phyloP scores from a whole-genome alignment of 92 coral and sea anemone species.

The Blastomussa wellsi region DNA sequence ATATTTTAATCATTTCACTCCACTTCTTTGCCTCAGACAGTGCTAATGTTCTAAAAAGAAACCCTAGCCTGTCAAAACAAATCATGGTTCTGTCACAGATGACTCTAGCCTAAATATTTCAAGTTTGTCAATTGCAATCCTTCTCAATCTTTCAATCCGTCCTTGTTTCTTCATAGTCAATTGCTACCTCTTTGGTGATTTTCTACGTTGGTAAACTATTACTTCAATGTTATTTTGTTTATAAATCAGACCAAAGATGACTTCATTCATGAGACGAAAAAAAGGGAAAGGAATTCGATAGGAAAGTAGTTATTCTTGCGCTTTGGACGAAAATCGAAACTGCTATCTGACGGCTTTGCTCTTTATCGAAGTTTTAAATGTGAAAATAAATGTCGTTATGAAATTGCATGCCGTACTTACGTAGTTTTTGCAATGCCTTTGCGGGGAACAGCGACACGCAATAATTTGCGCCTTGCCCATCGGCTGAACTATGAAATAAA shows the following conservation, averaged over 20 bases:
- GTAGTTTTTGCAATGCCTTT: neutral
- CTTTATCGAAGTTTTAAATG: neutral
- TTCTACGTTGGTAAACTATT: too few species aligned
- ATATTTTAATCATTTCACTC: neutral
- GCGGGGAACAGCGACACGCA: neutral
- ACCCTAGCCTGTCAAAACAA: neutral
- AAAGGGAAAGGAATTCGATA: neutral
- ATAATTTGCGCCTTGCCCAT: neutral
- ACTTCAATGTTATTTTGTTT: too few species aligned
- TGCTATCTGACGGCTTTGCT: too few species aligned
- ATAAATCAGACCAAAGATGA: too few species aligned
- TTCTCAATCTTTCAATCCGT: too few species aligned
- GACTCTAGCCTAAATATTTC: too few species aligned
- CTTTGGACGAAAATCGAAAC: neutral
- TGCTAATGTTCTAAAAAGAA: neutral
- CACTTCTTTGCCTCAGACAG: neutral
- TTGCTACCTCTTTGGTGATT: too few species aligned
- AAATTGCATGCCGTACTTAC: neutral
- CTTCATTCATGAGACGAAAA: too few species aligned
- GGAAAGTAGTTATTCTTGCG: neutral
- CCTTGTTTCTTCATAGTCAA: too few species aligned
- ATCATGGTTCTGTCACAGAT: too few species aligned
- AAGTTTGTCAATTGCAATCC: too few species aligned
- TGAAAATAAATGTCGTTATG: neutral
- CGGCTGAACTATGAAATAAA: neutral